Conservation (phyloP, 2,888 invertebrate species). For the Ceraclea dissimilis region DNA sequence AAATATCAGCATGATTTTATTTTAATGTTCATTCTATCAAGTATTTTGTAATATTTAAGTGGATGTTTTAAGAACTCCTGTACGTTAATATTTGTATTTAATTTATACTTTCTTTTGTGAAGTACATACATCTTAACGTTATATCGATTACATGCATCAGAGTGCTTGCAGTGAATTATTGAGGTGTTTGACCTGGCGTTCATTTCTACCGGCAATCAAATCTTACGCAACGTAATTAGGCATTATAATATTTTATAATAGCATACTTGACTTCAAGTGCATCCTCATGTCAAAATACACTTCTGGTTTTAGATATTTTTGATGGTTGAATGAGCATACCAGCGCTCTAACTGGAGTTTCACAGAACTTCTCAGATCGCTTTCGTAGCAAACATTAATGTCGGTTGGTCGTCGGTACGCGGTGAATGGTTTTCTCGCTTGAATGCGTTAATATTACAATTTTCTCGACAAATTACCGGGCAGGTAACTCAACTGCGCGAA, state of each 20-base stretch:
- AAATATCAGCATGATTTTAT: too few relatives aligned
- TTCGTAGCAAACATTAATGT: too few relatives aligned
- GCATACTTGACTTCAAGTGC: not conserved
- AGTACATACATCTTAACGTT: too few relatives aligned
- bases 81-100: too few relatives aligned
- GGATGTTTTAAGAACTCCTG: too few relatives aligned
- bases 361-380: not conserved
- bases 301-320: not conserved
- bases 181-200: not conserved
- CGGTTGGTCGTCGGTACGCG: not conserved
- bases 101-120: too few relatives aligned
- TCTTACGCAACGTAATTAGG: not conserved
- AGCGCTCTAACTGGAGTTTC: not conserved
- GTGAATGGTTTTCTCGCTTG: not conserved
- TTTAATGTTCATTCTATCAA: too few relatives aligned
- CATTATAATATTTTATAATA: too few relatives aligned
- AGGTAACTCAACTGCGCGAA: not conserved
- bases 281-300: not conserved
- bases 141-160: not conserved
- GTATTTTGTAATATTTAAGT: too few relatives aligned
- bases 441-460: not conserved
- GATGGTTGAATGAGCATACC: not conserved
- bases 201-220: not conserved
- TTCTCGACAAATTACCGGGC: not conserved
- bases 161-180: not conserved